Evolutionary conservation across 2,888 invertebrate genomes (phyloP), one percentile per base, ranked within the genome.

Genomic region (Apamea monoglypha): DNA sequence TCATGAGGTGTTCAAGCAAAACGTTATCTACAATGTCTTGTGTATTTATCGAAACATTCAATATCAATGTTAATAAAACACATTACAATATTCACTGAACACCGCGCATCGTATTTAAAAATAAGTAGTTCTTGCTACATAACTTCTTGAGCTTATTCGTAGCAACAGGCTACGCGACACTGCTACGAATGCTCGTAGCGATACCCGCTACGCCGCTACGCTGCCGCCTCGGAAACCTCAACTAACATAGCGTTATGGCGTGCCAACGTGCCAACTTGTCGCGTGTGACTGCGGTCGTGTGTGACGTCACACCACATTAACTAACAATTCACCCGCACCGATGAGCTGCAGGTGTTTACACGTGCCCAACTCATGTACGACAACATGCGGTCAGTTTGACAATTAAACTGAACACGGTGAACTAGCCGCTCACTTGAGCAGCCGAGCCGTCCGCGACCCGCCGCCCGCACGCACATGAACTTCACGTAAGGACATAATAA

Each of bases 151-250:
- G n/a, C 36, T 47, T 32, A 36, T 36, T 61, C 53, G 66, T 78
- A 75, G 68, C 67, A 72, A 40, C 61, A 29, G 36, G 59, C 72
- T 83, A 66, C 75, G 72, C 32, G 36, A 29, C 67, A 1, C 18
- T 53, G 79, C 83, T 83, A 83, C 83, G 78, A 71, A 6, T 18
- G n/a, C 21, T 64, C 82, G 67, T 72, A 76, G 63, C 63, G n/a
- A 10, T 1, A 8, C 8, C 32, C 16, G 71, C 76, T 71, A 75
- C 75, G 64, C 21, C 12, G 40, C 67, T 68, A 50, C 71, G 63
- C n/a, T 53, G 36, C 21, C 36, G 8, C n/a, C 32, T 2, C 44
- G 16, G 5, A 18, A 64, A 40, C 67, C 68, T 36, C 53, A 14
- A 44, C 25, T n/a, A 64, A 64, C 40, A 74, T 21, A 18, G 18